Base-by-base conservation (phyloP, 2,888 invertebrate species). In the Stenodema calcarata region DNA sequence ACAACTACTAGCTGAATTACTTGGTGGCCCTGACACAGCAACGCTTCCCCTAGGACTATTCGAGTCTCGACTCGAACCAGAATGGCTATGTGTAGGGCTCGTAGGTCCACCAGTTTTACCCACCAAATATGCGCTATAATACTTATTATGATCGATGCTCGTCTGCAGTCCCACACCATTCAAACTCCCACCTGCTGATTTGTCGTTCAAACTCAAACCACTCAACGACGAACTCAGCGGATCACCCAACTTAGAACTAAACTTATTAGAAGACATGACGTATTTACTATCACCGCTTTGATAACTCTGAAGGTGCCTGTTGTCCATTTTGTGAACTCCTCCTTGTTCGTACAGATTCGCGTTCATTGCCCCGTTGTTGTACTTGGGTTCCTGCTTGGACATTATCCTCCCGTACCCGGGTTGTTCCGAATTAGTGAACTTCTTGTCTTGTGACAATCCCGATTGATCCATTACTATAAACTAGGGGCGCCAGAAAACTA, bases 61-160 rank as follows among this genome's bases (percentile, higher is more conserved):
- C 50, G 94, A 94, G 90, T 93, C 92, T 89, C 93, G 93, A n/a
- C 94, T 94, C 89, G 93, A 92, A 44, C 93, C 92, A 90, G 94
- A 93, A 85, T 93, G 91, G 87, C 94, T 94, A 89, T 93, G 93
- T 62, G 94, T 93, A 41, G 94, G 94, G 89, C 94, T 94, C 87
- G 86, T 87, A 28, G 88, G 88, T 9, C 88, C 86, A 3, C 81
- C 88, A 47, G 88, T 86, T 81, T 89, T 89, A 27, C 82, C 79
- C 30, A 84, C 84, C 79, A 89, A 86, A 54, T 89, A 89, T 7
- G 89, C 86, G 87, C 89, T 89, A 80, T 89, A 89, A 87, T 89
- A 89, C 87, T 89, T 89, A 82, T 89, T 89, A 42, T 89, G 89
- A 82, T 89, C 89, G 18, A 89, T 88, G 16, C 62, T 78, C 42